phyloP scores from a whole-genome alignment of 2,113 vertebrate species.

The Mormyrus iriodes region DNA sequence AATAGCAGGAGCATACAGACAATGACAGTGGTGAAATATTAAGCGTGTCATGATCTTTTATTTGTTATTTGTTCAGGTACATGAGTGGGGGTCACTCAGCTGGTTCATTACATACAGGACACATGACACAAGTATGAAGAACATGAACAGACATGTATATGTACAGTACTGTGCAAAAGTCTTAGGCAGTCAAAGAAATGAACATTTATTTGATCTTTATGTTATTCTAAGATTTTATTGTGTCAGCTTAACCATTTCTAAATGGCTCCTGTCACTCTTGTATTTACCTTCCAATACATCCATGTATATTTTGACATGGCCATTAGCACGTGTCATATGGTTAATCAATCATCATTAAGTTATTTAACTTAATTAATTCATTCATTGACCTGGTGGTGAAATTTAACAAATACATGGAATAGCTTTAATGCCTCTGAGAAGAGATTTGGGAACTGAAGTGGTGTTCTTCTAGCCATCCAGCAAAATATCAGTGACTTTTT shows the following conservation, averaged over 20 bases:
- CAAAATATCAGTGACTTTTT: neutral
- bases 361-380: neutral
- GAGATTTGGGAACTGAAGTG: neutral
- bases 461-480: neutral
- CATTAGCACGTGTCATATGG: neutral
- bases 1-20: neutral
- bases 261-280: neutral
- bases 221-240: neutral
- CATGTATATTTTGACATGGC: neutral
- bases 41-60: neutral
- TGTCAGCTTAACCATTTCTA: neutral
- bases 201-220: neutral
- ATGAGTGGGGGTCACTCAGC: neutral
- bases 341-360: neutral
- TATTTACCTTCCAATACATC: neutral
- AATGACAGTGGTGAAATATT: neutral
- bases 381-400: neutral
- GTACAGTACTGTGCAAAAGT: neutral
- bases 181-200: neutral
- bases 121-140: neutral
- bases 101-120: neutral
- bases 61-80: neutral
- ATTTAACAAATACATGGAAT: neutral
- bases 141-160: neutral
- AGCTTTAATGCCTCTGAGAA: neutral